Evolutionary conservation across 2,797 vertebrate species (phyloP), one percentile per base, ranked within the genome.

Genomic region (Aldrovandia affinis): DNA sequence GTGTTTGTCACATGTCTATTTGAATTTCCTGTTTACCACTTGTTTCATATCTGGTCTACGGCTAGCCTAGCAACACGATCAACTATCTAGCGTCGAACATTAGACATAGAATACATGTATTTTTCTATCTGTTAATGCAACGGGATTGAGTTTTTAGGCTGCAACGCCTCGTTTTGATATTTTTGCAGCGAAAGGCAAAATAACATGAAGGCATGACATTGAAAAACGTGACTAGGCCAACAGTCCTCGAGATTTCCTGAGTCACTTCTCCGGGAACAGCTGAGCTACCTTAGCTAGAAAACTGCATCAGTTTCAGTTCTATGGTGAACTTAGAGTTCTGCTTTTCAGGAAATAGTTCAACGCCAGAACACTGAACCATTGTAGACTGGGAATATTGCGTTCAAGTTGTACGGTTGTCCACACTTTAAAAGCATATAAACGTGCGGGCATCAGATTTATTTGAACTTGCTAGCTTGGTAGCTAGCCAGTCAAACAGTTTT

Each of bases 1-100:
- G 81, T 44, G 86, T 1, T 63, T 10, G 89, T 95, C 94, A 95
- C 92, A 87, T 95, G 94, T 83, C 33, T 18, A 0, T 0, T 1
- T 44, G 84, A 65, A 75, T 91, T 96, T 96, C 95, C 95, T 96
- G 95, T 96, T 96, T 96, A 95, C 93, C 86, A 89, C 86, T 89
- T 75, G 90, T 83, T 81, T 84, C 83, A 59, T 80, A 83, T 88
- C 85, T 83, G 75, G 84, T 84, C 79, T 84, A 82, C n/a, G 7
- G 33, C 70, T 84, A 61, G 12, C 81, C 83, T 94, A 93, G 88
- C 87, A 88, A 87, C 90, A 89, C 80, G 36, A 22, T 22, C 30
- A 14, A 61, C 10, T 33, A 44, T 15, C 36, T 25, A 36, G 33
- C 20, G 42, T 47, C 42, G 42, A n/a, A n/a, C 42, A n/a, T 77